A percentile compares a stretch with the other conserved stretches of the same genome.
Evolutionary conservation across 2,113 vertebrate species (phyloP).

Genomic region (Protomyctophum bolini): DNA sequence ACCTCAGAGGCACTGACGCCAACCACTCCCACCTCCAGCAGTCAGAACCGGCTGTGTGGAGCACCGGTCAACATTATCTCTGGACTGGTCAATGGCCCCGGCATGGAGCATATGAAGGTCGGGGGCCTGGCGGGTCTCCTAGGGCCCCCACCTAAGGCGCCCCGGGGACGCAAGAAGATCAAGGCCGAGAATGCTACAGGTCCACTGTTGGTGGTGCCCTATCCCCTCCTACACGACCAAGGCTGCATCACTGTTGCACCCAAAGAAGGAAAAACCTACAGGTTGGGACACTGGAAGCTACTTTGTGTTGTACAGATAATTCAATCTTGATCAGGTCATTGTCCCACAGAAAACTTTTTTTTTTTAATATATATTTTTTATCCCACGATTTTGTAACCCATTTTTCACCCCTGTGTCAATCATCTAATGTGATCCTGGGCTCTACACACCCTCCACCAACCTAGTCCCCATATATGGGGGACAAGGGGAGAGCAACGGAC

Average conservation of each 20-base stretch:
- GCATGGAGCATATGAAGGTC: conserved; percentile 92
- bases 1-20: conserved; percentile 90
- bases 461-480: too few relatives aligned
- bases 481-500: too few relatives aligned
- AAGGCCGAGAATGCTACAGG: conserved; percentile 92
- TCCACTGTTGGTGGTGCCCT: conserved; percentile 93
- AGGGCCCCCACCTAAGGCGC: conserved; percentile 86
- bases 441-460: too few relatives aligned
- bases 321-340: too few relatives aligned
- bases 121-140: conserved; percentile 89
- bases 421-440: too few relatives aligned
- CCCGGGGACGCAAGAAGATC: conserved; percentile 96
- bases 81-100: conserved; percentile 90
- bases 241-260: conserved; percentile 81
- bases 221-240: conserved; percentile 91
- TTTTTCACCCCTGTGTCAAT: too few relatives aligned
- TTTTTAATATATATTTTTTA: too few relatives aligned
- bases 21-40: conserved; percentile 91
- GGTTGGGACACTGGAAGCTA: conserved; percentile 71
- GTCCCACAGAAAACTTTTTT: too few relatives aligned
- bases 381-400: too few relatives aligned
- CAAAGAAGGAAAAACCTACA: conserved; percentile 98
- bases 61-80: conserved; percentile 94
- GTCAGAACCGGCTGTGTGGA: conserved; percentile 89
- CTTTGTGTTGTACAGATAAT: too few relatives aligned